Evolutionary conservation across 2,113 vertebrate species (phyloP).

Genomic region (Fregata magnificens): DNA sequence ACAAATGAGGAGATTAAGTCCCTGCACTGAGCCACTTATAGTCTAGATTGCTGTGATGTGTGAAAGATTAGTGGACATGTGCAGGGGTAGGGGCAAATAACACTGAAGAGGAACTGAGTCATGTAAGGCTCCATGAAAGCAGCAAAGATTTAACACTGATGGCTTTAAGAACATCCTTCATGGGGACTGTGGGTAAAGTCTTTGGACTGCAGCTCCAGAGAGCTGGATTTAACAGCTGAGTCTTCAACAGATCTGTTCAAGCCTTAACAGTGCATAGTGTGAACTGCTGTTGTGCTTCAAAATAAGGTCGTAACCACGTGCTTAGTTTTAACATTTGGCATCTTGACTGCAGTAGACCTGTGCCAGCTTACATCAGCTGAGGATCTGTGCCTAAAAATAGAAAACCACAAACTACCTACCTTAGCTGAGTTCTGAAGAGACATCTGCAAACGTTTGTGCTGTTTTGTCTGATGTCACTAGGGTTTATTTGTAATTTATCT

Average conservation of each 20-base stretch:
- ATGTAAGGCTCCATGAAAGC: neutral
- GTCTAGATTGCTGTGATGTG: neutral
- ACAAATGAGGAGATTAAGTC: neutral
- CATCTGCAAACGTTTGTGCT: neutral
- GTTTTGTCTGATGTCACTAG: neutral
- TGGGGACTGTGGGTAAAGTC: neutral
- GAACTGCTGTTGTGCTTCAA: neutral
- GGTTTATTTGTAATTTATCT: neutral
- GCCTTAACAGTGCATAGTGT: neutral
- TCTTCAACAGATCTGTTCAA: neutral
- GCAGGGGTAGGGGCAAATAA: neutral
- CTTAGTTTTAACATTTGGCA: neutral
- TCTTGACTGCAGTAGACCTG: neutral
- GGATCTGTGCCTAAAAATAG: neutral
- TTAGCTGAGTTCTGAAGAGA: neutral
- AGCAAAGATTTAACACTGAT: neutral
- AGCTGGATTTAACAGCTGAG: neutral
- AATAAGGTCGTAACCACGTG: neutral
- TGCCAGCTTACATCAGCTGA: neutral
- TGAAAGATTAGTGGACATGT: neutral
- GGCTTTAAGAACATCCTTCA: neutral
- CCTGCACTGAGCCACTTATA: neutral
- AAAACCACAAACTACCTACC: neutral
- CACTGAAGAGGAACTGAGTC: neutral
- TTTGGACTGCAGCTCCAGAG: neutral